Evolutionary conservation across 30 jellyfish, hydroid and myxozoan species (phyloP).

Genomic region (Hydractinia echinata): DNA sequence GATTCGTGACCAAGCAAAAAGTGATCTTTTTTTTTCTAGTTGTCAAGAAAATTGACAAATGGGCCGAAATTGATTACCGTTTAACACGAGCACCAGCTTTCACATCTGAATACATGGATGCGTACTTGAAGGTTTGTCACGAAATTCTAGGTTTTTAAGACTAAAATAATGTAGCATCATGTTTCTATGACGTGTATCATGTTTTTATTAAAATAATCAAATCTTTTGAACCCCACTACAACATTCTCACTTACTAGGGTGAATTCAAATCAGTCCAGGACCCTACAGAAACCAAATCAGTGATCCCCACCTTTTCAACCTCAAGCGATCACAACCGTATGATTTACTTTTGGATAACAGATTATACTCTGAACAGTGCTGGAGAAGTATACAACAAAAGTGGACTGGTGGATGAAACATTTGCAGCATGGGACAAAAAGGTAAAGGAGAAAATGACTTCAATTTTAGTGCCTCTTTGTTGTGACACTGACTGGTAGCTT

Average conservation of each 20-base stretch:
- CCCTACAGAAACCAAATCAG: conserved; percentile 46
- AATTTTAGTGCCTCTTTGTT: too few species aligned
- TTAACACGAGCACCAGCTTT: conserved; percentile 60
- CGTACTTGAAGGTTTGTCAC: conserved; percentile 54
- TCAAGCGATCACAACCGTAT: conserved; percentile 37
- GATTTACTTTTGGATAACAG: conserved; percentile 72
- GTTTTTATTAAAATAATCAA: too few species aligned
- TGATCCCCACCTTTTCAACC: conserved; percentile 40
- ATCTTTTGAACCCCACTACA: too few species aligned
- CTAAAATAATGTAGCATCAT: too few species aligned
- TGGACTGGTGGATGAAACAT: conserved; percentile 20
- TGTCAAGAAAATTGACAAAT: conserved; percentile 40
- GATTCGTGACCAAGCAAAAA: too few species aligned
- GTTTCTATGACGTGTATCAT: too few species aligned
- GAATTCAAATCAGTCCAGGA: conserved; percentile 40
- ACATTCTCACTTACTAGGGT: conserved; percentile 37
- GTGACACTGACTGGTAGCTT: too few species aligned
- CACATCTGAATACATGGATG: conserved; percentile 56
- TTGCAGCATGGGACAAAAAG: conserved; percentile 32
- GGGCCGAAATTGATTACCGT: conserved; percentile 58
- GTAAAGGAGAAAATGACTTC: neutral
- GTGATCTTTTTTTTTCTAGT: conserved; percentile 22
- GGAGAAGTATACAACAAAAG: conserved; percentile 68
- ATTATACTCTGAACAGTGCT: conserved; percentile 68
- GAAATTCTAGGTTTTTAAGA: too few species aligned